Evolutionary conservation across 2,113 vertebrate genomes (phyloP), one percentile per base, ranked within the genome.

Genomic region (Amphiprion ocellaris): DNA sequence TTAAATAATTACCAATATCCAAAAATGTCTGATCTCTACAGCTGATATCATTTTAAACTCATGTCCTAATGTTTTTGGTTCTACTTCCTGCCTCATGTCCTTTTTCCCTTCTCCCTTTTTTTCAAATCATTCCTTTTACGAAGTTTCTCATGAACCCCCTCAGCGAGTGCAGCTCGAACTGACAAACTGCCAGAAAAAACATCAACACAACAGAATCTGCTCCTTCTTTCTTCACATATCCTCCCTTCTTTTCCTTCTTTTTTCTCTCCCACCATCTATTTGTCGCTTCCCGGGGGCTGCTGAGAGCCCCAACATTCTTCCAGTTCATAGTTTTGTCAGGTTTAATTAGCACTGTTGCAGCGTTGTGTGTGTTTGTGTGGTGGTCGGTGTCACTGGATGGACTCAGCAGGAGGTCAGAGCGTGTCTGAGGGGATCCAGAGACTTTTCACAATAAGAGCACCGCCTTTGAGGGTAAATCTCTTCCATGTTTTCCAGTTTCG

Each of bases 141-240:
- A 44, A 15, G 71, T 91, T 88, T 91, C 90, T 90, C 92, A 92
- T 89, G 90, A 81, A 87, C 83, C 68, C 72, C 74, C 84, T 55
- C 77, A 47, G 74, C 10, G 70, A 79, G 74, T 65, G 71, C 77
- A 79, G 68, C 79, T 71, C 67, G 44, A 83, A 33, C 81, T 70
- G 77, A 63, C 19, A 21, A 52, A 61, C 80, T 65, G 75, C 83
- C 84, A 92, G 79, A 89, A 50, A 66, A 90, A 92, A 90, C 79
- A 83, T 83, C 85, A 85, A 83, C 82, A 78, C 69, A 77, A 74
- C 87, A 60, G 60, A 64, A 56, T 75, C 79, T 47, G 37, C 68
- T 75, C 46, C 56, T 30, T 1, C 54, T 24, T 37, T 0, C 19
- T 47, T 28, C 28, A 50, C 0, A 46, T 37, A 7, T 37, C 11